phyloP scores from a whole-genome alignment of 2,888 invertebrate species.

The Mesochorus sp. region DNA sequence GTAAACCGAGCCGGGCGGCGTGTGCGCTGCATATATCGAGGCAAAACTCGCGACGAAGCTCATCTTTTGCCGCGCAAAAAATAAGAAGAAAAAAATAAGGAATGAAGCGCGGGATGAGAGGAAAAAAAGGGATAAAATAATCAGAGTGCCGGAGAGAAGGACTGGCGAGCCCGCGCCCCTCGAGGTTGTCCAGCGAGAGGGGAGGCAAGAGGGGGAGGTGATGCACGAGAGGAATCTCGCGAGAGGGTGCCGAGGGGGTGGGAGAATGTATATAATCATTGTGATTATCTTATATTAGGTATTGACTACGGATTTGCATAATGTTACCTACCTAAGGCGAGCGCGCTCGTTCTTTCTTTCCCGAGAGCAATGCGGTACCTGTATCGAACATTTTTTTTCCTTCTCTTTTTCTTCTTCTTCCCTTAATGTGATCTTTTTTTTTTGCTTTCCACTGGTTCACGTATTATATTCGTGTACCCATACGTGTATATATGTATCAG shows the following conservation, averaged over 20 bases:
- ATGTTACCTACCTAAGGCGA: slow-evolving; percentile 76
- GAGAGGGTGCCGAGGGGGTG: slow-evolving; percentile 69
- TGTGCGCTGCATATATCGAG: slow-evolving; percentile 52
- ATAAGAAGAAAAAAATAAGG: not conserved
- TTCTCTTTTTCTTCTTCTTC: slow-evolving; percentile 34
- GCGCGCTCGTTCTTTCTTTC: slow-evolving; percentile 65
- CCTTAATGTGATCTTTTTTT: slow-evolving; percentile 55
- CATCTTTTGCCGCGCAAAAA: slow-evolving; percentile 41
- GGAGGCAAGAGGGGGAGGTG: slow-evolving; percentile 18
- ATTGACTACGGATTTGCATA: slow-evolving; percentile 81
- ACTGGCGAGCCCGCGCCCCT: slow-evolving; percentile 42
- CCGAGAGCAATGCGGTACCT: slow-evolving; percentile 58
- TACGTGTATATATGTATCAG: slow-evolving; percentile 16
- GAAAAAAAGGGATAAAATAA: slow-evolving; percentile 36
- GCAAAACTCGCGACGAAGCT: slow-evolving; percentile 49
- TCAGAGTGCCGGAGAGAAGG: slow-evolving; percentile 42
- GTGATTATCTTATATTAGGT: slow-evolving; percentile 82
- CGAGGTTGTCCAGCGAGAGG: slow-evolving; percentile 39
- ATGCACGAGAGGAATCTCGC: slow-evolving; percentile 61
- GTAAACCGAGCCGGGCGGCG: slow-evolving; percentile 43
- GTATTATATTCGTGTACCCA: not conserved
- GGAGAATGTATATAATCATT: slow-evolving; percentile 78
- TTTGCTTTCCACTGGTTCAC: slow-evolving; percentile 62
- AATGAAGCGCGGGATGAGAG: slow-evolving; percentile 30
- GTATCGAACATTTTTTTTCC: slow-evolving; percentile 32